Percentiles rank a stretch among this genome's conserved stretches.
These are phyloP conservation scores for Dipodomys ordii DNA, from an alignment of 2,113 vertebrate genomes.

Conservation along the genomic window DNA sequence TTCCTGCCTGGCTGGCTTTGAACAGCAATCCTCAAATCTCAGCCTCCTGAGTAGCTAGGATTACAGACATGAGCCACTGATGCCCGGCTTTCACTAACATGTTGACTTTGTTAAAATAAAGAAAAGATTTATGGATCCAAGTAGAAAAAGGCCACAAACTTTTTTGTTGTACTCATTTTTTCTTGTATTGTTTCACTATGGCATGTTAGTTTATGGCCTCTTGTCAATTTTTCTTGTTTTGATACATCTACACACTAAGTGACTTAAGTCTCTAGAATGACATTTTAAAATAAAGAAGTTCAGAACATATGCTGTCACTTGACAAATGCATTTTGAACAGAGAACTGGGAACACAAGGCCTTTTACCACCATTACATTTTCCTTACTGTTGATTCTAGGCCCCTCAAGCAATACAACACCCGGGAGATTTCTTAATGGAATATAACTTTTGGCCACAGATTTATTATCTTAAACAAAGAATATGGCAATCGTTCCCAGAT, in stretches of 20 bases:
- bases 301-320: conserved; percentile 25
- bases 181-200: neutral
- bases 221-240: conserved; percentile 56
- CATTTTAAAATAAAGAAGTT: conserved; percentile 60
- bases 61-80: no score
- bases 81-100: neutral
- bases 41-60: no score
- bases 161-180: neutral
- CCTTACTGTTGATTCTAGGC: conserved; percentile 24
- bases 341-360: conserved; percentile 23
- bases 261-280: conserved; percentile 58
- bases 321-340: conserved; percentile 42
- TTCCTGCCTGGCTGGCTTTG: no score
- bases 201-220: neutral
- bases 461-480: conserved; percentile 62
- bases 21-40: no score
- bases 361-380: conserved; percentile 49
- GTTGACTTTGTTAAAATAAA: neutral
- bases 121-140: neutral
- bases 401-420: conserved; percentile 51
- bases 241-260: conserved; percentile 27
- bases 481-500: conserved; percentile 33
- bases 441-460: conserved; percentile 17
- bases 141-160: neutral
- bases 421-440: conserved; percentile 56